These are phyloP conservation scores for Prorops nasuta DNA, from an alignment of 1,140 invertebrate genomes.

Conservation along the genomic window DNA sequence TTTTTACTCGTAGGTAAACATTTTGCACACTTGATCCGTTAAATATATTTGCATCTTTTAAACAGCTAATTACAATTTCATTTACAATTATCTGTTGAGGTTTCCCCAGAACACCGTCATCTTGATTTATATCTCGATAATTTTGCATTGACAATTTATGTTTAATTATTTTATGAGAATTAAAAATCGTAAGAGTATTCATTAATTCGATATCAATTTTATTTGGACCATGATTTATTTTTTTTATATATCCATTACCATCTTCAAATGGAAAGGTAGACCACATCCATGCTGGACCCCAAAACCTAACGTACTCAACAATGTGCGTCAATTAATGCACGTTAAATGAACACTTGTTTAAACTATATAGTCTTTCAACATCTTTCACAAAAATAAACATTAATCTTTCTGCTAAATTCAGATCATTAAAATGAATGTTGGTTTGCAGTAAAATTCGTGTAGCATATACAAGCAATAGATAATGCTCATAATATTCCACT, in stretches of 20 bases:
- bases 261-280: constrained; percentile 28
- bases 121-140: too few species aligned
- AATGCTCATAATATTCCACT: constrained; percentile 22
- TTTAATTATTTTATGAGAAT: too few species aligned
- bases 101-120: too few species aligned
- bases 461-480: constrained; percentile 14
- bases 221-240: constrained; percentile 23
- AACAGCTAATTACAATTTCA: too few species aligned
- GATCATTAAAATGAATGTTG: constrained; percentile 6
- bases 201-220: too few species aligned
- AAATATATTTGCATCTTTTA: too few species aligned
- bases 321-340: constrained; percentile 25
- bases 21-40: too few species aligned
- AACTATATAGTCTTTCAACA: constrained; percentile 15
- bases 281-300: constrained; percentile 24
- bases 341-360: constrained; percentile 20
- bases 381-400: constrained; percentile 14
- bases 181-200: too few species aligned
- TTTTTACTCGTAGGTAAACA: too few species aligned
- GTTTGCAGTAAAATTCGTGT: constrained; percentile 13
- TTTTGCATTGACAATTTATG: too few species aligned
- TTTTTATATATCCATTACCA: constrained; percentile 19
- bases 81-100: too few species aligned
- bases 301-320: constrained; percentile 18
- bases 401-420: constrained; percentile 8